Evolutionary conservation across 2,888 invertebrate species (phyloP), one percentile per base, ranked within the genome.

Genomic region (Aplocera efformata): DNA sequence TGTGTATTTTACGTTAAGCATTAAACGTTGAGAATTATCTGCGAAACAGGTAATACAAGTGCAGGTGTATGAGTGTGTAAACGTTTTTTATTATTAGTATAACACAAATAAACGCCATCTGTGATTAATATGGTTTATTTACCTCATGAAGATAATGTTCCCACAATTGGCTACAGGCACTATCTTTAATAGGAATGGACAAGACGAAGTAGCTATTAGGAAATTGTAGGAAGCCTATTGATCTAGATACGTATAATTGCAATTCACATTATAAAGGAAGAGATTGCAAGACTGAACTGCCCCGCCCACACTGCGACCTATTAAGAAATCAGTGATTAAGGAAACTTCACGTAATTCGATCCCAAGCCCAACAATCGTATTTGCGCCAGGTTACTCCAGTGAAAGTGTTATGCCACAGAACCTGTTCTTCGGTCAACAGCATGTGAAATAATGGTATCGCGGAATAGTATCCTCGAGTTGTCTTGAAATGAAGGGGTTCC

Each of bases 401-500:
- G 81, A 82, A 81, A 82, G 82, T 77, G 45, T 76, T 78, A 73
- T 66, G 69, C 75, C 72, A 74, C 31, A 41, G 48, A 59, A 63
- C 67, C 62, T 56, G 67, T 51, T 17, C n/a, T n/a, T 43, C 17
- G 56, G 64, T 53, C 50, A 20, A 7, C 23, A 9, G 32, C 42
- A 21, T 48, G 44, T 42, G 41, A 42, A 47, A 38, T 43, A 34
- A 25, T n/a, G n/a, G n/a, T 24, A 45, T 43, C 32, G 26, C 30
- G 27, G 35, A 13, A 21, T 32, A 8, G 9, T 27, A 11, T 11
- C 13, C 13, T 17, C 13, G 13, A 3, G 13, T 17, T 17, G 13
- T 5, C 3, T 2, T 17, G 3, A 17, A 3, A 3, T 17, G 13
- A 17, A 5, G 5, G 2, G 13, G 13, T 17, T 17, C 13, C 13